Evolutionary conservation across 2,888 invertebrate genomes (phyloP), one percentile per base, ranked within the genome.

Genomic region (Pediacus dermestoides): DNA sequence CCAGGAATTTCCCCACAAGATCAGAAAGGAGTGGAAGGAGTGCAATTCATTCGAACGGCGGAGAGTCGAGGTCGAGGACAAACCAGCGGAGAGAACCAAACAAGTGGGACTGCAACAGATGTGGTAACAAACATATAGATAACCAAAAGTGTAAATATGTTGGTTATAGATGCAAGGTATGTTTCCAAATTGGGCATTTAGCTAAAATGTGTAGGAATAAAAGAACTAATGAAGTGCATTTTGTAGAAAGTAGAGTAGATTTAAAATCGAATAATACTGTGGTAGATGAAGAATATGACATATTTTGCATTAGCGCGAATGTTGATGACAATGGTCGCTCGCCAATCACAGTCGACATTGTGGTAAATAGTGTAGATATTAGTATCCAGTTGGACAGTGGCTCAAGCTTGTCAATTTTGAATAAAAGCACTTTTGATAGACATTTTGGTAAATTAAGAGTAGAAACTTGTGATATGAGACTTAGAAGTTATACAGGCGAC

Each of bases 131-230:
- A 3, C 28, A 28, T 12, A 3, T 6, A 6, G 6, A 8, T 14
- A 8, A 14, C 8, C 26, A 26, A 26, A 26, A n/a, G 4, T 28
- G 28, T 13, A 28, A 28, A 13, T 28, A 11, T 11, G 13, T 4
- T n/a, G 13, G 10, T 14, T 28, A 28, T 8, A 9, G 8, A 4
- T 28, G 28, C n/a, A 3, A 13, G 3, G 10, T 6, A 6, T 28
- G 28, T 28, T 3, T 6, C 4, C 8, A 28, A 14, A 14, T 9
- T 8, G 28, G 28, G 3, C 28, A 28, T 28, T 14, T 28, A 8
- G 28, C 28, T 3, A 28, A 28, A 8, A 11, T 28, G 10, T 28
- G 28, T 13, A 28, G n/a, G 21, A 18, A 18, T 6, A 18, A 18
- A 18, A 18, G 6, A 8, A 8, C 8, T 8, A 18, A 18, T 18